Evolutionary conservation across 2,888 invertebrate genomes (phyloP), one percentile per base, ranked within the genome.

Genomic region (Lottia gigantea): DNA sequence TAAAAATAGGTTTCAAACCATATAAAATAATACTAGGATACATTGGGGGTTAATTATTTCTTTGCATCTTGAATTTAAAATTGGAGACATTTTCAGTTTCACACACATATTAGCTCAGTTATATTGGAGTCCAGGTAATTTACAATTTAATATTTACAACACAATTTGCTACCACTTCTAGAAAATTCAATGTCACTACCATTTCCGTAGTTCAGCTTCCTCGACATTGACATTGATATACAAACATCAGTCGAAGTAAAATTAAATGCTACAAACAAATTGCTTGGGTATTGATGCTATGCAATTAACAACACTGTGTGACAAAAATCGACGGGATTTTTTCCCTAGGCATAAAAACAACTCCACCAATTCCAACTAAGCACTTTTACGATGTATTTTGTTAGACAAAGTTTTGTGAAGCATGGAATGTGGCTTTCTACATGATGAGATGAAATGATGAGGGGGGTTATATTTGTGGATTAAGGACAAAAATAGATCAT

Each of bases 351-450:
- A 40, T 40, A 40, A 40, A 40, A 40, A 55, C 55, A 55, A 23
- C 55, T 23, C 23, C 55, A 55, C 23, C 14, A 55, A 55, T 55
- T 12, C 19, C 19, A 19, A 55, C 19, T 19, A 55, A 55, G 23
- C 23, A 19, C 23, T 23, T 23, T 55, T 55, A 19, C 19, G 23
- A 23, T 55, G 19, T 23, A 23, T 23, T 19, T 23, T 55, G 19
- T 55, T 55, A 55, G 55, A 23, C 19, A 55, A 19, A 55, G 14
- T 23, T 23, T 55, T 55, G 55, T 23, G 55, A 55, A 55, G 19
- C 55, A 23, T 55, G 55, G 55, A 55, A 55, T 55, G 55, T 55
- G 55, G 55, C 55, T 55, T 55, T 55, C 40, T 40, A 40, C 40
- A 40, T 40, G 40, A 55, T 55, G 19, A 55, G 19, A 55, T 55